Conservation (phyloP, 2,888 invertebrate genomes). For the Malacosoma neustria region DNA sequence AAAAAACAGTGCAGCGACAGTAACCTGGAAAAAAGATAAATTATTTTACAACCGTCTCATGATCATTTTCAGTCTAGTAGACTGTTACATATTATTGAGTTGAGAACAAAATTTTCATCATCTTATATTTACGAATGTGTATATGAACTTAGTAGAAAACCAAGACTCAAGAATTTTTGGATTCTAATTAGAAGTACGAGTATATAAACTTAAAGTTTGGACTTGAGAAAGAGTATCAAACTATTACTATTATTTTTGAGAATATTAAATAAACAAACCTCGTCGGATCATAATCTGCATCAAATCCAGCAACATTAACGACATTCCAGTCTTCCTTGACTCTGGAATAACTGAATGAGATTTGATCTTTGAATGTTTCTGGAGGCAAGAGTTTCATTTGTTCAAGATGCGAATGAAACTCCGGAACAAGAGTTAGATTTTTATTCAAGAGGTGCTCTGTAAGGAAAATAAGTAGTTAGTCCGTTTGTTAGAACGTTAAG, state of each 20-base stretch:
- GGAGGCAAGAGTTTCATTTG: conserved; percentile 90
- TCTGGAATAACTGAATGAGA: conserved; percentile 90
- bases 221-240: no score
- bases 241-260: no score
- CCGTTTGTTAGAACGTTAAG: no score
- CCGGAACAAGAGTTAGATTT: conserved; percentile 89
- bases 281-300: conserved; percentile 85
- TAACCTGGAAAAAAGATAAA: conserved; percentile 80
- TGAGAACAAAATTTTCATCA: no score
- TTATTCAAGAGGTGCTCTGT: conserved; percentile 89
- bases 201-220: no score
- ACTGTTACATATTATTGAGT: no score
- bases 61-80: no score
- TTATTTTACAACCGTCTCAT: no score
- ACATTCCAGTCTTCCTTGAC: conserved; percentile 89
- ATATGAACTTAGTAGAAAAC: no score
- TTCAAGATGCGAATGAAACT: conserved; percentile 96
- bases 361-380: conserved; percentile 88
- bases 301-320: conserved; percentile 89
- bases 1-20: conserved; percentile 92
- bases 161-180: no score
- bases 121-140: no score
- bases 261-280: conserved; percentile 73
- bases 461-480: conserved; percentile 16
- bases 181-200: no score